These are phyloP conservation scores for Smutsia gigantea DNA, from an alignment of 2,797 vertebrate species.

Conservation along the genomic window DNA sequence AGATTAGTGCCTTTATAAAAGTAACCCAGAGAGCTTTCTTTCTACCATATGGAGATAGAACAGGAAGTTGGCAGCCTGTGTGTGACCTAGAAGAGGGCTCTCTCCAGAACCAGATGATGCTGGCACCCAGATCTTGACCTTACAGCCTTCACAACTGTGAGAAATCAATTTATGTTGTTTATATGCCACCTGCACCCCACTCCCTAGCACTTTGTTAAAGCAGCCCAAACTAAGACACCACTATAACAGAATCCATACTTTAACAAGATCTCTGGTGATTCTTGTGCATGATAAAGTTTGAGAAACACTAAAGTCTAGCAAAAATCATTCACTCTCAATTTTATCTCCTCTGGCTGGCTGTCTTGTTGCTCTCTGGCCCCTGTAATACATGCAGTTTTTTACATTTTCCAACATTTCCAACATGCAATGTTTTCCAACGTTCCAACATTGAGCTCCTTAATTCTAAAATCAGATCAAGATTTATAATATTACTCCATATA, in stretches of 20 bases:
- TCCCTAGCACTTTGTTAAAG: neutral
- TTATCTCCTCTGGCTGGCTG: neutral
- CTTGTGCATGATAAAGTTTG: neutral
- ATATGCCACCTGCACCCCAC: neutral
- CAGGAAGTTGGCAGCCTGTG: neutral
- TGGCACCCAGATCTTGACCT: neutral
- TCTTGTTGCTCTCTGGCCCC: neutral
- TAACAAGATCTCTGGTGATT: neutral
- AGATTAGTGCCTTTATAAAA: neutral
- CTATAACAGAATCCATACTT: neutral
- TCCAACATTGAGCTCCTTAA: neutral
- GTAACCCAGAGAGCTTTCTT: neutral
- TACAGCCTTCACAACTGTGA: neutral
- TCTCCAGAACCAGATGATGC: neutral
- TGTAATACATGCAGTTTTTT: neutral
- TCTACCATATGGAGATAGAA: neutral
- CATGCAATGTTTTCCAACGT: no score
- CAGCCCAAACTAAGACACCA: neutral
- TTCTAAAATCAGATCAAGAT: slow-evolving; percentile 4
- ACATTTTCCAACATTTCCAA: neutral
- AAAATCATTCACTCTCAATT: neutral
- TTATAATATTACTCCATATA: neutral
- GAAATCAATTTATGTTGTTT: neutral
- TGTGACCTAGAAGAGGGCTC: neutral
- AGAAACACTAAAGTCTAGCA: neutral